phyloP scores from a whole-genome alignment of 2,113 vertebrate genomes.

The Phrynocephalus versicolor region DNA sequence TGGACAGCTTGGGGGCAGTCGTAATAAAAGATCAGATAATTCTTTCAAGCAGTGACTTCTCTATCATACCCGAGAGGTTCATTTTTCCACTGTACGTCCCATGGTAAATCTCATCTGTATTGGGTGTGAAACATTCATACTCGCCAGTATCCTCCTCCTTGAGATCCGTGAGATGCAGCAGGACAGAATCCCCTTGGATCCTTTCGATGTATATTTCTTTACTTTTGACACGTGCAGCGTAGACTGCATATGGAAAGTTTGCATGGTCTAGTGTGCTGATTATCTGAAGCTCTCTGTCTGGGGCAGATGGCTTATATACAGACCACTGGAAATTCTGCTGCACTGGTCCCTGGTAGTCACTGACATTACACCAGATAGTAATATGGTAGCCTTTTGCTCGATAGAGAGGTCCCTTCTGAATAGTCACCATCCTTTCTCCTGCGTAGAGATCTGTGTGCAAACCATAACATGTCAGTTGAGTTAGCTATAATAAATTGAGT shows the following conservation, averaged over 20 bases:
- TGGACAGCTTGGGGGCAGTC: neutral
- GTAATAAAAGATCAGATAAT: neutral
- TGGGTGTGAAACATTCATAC: constrained; percentile 84
- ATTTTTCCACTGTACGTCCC: constrained; percentile 81
- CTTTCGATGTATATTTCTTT: constrained; percentile 89
- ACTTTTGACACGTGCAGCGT: constrained; percentile 79
- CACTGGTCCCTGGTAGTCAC: constrained; percentile 59
- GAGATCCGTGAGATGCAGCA: constrained; percentile 89
- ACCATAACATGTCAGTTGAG: constrained; percentile 13
- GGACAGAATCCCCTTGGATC: constrained; percentile 77
- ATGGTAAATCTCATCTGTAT: constrained; percentile 41
- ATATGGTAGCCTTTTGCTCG: constrained; percentile 72
- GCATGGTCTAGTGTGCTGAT: constrained; percentile 85
- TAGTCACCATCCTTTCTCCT: constrained; percentile 66
- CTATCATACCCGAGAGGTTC: constrained; percentile 76
- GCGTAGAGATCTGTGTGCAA: constrained; percentile 60
- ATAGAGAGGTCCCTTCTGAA: constrained; percentile 83
- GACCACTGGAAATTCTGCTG: constrained; percentile 91
- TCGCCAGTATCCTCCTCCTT: constrained; percentile 81
- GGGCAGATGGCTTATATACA: constrained; percentile 81
- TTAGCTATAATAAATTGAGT: neutral
- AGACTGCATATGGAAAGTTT: constrained; percentile 90
- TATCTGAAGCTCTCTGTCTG: constrained; percentile 87
- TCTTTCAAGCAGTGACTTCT: neutral
- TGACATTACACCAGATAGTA: constrained; percentile 82